phyloP scores from a whole-genome alignment of 2,888 invertebrate species.

The Physocephala rufipes region DNA sequence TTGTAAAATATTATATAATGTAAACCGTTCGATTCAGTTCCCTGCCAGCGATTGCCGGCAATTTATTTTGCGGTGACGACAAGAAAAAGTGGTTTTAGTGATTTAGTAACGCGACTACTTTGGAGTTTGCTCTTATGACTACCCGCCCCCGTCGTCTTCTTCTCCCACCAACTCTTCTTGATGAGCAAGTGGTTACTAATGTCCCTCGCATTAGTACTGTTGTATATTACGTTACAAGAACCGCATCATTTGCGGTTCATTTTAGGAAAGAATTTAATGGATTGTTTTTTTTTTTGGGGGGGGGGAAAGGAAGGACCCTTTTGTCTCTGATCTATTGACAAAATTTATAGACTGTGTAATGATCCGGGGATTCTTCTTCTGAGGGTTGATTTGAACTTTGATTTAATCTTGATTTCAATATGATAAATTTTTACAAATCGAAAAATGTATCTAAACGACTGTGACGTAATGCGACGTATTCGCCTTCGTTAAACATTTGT shows the following conservation, averaged over 20 bases:
- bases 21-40: constrained; percentile 14
- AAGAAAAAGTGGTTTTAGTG: constrained; percentile 63
- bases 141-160: neutral
- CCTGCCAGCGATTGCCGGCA: constrained; percentile 9
- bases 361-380: too few relatives aligned
- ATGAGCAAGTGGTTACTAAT: constrained; percentile 12
- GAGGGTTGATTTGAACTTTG: too few relatives aligned
- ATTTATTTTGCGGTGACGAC: constrained; percentile 46
- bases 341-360: too few relatives aligned
- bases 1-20: constrained; percentile 57
- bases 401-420: too few relatives aligned
- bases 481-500: too few relatives aligned
- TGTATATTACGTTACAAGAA: too few relatives aligned
- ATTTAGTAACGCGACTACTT: constrained; percentile 50
- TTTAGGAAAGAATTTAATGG: neutral
- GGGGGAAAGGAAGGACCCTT: neutral
- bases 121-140: neutral
- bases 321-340: neutral
- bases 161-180: neutral
- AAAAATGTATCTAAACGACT: too few relatives aligned
- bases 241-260: neutral
- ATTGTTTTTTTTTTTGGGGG: too few relatives aligned
- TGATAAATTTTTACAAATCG: too few relatives aligned
- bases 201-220: constrained; percentile 25
- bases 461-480: too few relatives aligned